Evolutionary conservation across 2,888 invertebrate genomes (phyloP).

Genomic region (Taphrorychus bicolor): DNA sequence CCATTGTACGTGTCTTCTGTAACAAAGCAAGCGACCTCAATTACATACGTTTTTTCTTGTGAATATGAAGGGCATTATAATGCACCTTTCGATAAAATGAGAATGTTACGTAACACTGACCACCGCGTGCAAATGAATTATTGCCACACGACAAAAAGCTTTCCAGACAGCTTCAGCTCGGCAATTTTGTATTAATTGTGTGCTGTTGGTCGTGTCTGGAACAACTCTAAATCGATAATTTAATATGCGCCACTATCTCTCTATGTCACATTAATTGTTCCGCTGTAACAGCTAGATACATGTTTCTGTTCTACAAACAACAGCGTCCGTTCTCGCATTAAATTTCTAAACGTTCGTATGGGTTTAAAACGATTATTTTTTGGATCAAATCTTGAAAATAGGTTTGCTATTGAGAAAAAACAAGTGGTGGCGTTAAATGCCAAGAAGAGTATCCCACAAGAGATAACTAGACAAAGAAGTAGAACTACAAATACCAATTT

Average conservation of each 20-base stretch:
- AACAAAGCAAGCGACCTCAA: neutral
- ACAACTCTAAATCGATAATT: slow-evolving; percentile 5
- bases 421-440: too few species aligned
- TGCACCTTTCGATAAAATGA: neutral
- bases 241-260: slow-evolving; percentile 4
- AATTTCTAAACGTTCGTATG: neutral
- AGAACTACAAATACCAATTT: too few species aligned
- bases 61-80: neutral
- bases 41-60: too few species aligned
- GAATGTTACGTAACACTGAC: neutral
- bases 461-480: too few species aligned
- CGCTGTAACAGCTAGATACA: slow-evolving; percentile 7
- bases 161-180: neutral
- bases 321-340: neutral
- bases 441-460: too few species aligned
- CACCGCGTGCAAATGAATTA: neutral
- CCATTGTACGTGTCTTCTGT: slow-evolving; percentile 80
- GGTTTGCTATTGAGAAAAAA: too few species aligned
- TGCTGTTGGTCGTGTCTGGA: neutral
- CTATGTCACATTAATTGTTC: slow-evolving; percentile 11
- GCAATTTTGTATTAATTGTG: slow-evolving; percentile 1
- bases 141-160: neutral
- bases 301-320: neutral
- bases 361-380: neutral
- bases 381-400: too few species aligned